Evolutionary conservation across 2,113 vertebrate species (phyloP).

Genomic region (Psittacara wagleri): DNA sequence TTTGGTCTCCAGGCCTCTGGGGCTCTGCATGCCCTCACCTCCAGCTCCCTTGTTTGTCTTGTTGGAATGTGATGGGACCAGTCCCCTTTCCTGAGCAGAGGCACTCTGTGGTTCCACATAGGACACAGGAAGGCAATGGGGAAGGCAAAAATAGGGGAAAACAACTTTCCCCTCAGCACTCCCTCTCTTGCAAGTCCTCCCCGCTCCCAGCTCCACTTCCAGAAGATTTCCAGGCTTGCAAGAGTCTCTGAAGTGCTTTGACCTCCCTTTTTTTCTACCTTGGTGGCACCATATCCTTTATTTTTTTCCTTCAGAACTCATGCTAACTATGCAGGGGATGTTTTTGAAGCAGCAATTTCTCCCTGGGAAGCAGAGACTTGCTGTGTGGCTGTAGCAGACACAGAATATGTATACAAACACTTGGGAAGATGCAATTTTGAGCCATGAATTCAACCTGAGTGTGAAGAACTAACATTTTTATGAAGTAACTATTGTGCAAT

Average conservation of each 20-base stretch:
- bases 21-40: background rate
- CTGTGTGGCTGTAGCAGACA: background rate
- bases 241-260: background rate
- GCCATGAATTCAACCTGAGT: background rate
- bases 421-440: background rate
- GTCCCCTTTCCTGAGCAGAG: background rate
- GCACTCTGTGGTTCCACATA: accelerated
- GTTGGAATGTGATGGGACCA: background rate
- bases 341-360: background rate
- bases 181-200: background rate
- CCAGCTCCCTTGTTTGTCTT: background rate
- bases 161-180: background rate
- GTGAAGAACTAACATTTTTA: background rate
- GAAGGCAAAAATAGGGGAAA: background rate
- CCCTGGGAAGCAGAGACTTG: background rate
- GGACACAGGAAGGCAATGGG: background rate
- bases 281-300: background rate
- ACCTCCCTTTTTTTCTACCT: background rate
- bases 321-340: background rate
- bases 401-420: background rate
- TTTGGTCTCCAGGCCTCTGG: background rate
- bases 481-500: background rate
- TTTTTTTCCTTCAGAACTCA: slow-evolving; percentile 7
- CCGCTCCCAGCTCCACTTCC: background rate
- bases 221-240: background rate